A percentile compares a stretch with the other conserved stretches of the same genome.
Conservation (phyloP, 2,797 vertebrate species). For the Malurus leucopterus region DNA sequence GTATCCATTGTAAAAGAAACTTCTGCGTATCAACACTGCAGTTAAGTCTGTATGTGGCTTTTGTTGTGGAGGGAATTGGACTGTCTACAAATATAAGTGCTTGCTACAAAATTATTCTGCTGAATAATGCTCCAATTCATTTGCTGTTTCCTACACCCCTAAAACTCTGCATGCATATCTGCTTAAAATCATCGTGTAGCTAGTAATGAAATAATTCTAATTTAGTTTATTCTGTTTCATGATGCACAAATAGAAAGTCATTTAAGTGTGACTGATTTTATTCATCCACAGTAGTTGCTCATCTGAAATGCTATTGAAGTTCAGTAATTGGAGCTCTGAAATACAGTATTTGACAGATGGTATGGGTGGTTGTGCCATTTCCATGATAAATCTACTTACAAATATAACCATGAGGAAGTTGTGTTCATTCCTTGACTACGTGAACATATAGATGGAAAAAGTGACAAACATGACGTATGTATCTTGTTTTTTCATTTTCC, state of each 20-base stretch:
- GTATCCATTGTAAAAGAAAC: not conserved
- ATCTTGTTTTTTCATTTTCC: slow-evolving; percentile 22
- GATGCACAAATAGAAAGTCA: slow-evolving; percentile 39
- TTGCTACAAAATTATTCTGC: not conserved
- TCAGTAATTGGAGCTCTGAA: slow-evolving; percentile 48
- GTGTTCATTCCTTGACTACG: slow-evolving; percentile 16
- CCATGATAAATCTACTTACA: slow-evolving; percentile 46
- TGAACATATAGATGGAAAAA: slow-evolving; percentile 15
- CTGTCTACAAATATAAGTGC: not conserved
- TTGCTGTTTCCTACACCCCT: not conserved
- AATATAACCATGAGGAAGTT: slow-evolving; percentile 20
- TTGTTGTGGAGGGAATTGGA: not conserved
- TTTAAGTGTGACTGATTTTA: slow-evolving; percentile 47
- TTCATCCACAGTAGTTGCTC: slow-evolving; percentile 21
- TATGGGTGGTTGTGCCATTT: slow-evolving; percentile 42
- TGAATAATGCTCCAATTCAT: not conserved
- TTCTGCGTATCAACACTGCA: not conserved
- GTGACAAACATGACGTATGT: not conserved
- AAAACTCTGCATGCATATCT: not conserved
- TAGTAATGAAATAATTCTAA: slow-evolving; percentile 40
- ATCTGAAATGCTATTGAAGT: slow-evolving; percentile 46
- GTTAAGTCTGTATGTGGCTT: not conserved
- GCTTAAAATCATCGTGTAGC: slow-evolving; percentile 7
- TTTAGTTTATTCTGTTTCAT: slow-evolving; percentile 32
- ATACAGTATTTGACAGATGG: slow-evolving; percentile 35